A percentile compares a stretch with the other conserved stretches of the same genome.
Conservation (phyloP, 1,140 invertebrate genomes). For the Andricus grossulariae region DNA sequence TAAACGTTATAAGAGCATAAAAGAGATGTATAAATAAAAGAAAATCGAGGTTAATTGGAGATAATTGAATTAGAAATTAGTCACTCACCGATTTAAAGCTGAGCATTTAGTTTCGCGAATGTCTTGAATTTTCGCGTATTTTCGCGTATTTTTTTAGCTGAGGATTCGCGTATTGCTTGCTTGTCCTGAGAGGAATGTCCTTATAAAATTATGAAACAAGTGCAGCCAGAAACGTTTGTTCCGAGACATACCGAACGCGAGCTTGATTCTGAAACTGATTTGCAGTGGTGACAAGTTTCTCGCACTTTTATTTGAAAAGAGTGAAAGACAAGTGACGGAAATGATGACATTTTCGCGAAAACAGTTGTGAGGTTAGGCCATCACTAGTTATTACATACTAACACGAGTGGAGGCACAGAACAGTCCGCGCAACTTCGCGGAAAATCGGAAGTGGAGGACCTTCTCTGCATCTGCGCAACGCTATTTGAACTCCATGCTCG, state of each 20-base stretch:
- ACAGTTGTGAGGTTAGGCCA: constrained; percentile 18
- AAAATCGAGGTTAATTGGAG: constrained; percentile 28
- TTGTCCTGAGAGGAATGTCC: not conserved
- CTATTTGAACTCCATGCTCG: constrained; percentile 15
- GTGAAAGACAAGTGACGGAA: constrained; percentile 1
- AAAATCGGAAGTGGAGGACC: constrained; percentile 28
- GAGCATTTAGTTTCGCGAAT: constrained; percentile 1
- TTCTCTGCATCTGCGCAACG: constrained; percentile 18
- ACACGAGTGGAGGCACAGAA: constrained; percentile 23
- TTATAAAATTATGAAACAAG: constrained; percentile 14
- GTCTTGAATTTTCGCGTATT: not conserved
- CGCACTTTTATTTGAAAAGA: constrained; percentile 6
- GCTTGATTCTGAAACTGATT: constrained; percentile 1
- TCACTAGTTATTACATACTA: constrained; percentile 1
- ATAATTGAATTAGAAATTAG: constrained; percentile 19
- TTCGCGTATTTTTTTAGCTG: not conserved
- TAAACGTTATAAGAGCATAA: too few relatives aligned
- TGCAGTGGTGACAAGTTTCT: not conserved
- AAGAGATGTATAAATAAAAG: not conserved
- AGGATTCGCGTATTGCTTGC: not conserved
- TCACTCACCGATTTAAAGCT: constrained; percentile 17
- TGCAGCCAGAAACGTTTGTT: not conserved
- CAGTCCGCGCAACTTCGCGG: constrained; percentile 26
- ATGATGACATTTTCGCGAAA: constrained; percentile 24
- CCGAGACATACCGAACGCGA: constrained; percentile 8